Evolutionary conservation across 2,797 vertebrate genomes (phyloP), one percentile per base, ranked within the genome.

Genomic region (Triplophysa yarkandensis): DNA sequence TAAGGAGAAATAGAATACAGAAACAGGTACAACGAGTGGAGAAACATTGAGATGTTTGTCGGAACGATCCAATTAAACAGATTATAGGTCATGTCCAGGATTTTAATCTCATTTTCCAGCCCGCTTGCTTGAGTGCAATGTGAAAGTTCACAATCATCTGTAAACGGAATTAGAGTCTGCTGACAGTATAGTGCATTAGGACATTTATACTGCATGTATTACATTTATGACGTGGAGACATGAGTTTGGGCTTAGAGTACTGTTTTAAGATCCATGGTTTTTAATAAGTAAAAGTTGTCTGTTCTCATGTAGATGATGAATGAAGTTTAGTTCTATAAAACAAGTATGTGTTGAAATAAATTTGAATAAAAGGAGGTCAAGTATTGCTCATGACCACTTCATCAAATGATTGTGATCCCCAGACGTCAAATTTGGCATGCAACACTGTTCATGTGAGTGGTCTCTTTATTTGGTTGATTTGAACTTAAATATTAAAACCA

Each of bases 101-200:
- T 16, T 7, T 39, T 58, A 36, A 0, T 2, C 58, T 52, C 17
- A 41, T 61, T 63, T 63, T 3, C 43, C 58, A 5, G 1, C 69
- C 16, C 44, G 27, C 19, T 17, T 2, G 2, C 36, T 8, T 14
- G 6, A 21, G 25, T 21, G 55, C 44, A n/a, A 11, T 41, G 32
- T 54, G 50, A 41, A 72, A 41, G 70, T 72, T 72, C 44, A 63
- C 16, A 23, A 36, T 72, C 44, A 54, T 72, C 52, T 72, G 70
- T 72, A 54, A 52, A 39, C 27, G 46, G 44, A 52, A 41, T 72
- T 72, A 63, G 21, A 52, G 23, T 21, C 61, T 27, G 69, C 32
- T 48, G 58, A 52, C 46, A 11, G 30, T 19, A 17, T n/a, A 23
- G 16, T 25, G 21, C 43, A 23, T 36, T 50, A 25, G 7, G 16